Conservation (phyloP, 2,113 vertebrate species). For the Pollachius pollachius region DNA sequence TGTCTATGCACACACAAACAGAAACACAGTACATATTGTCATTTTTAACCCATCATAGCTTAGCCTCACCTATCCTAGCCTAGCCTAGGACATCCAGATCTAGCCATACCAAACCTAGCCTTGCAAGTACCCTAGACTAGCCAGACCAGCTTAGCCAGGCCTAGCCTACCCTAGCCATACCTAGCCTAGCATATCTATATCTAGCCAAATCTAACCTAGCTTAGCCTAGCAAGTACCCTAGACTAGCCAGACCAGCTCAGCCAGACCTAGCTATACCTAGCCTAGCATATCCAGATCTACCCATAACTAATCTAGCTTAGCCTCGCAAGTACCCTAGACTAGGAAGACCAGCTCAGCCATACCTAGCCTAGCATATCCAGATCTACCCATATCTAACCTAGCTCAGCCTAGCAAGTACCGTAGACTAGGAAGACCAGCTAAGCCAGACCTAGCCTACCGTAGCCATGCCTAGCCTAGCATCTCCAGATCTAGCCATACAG, state of each 20-base stretch:
- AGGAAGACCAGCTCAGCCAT: background rate
- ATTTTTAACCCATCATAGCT: background rate
- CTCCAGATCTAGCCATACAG: background rate
- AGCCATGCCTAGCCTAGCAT: background rate
- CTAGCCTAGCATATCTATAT: background rate
- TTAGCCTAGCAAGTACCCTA: background rate
- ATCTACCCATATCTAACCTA: too few relatives aligned
- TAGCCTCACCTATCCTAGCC: background rate
- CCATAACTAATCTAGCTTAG: background rate
- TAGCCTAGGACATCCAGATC: background rate
- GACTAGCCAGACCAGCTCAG: too few relatives aligned
- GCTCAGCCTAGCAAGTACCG: too few relatives aligned
- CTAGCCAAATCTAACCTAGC: background rate
- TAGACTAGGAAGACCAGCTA: too few relatives aligned
- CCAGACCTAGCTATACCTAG: background rate
- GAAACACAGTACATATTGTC: background rate
- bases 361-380: background rate
- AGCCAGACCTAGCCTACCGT: background rate
- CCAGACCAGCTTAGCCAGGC: background rate
- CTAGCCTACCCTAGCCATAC: too few relatives aligned
- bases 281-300: background rate
- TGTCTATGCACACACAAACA: slow-evolving; percentile 70
- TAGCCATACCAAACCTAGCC: background rate
- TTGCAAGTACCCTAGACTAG: too few relatives aligned
- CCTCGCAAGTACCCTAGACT: too few relatives aligned